Percentiles rank a stretch among this genome's conserved stretches.
These are phyloP conservation scores for Cricetomys ansorgei DNA, from an alignment of 2,113 vertebrate genomes.

Conservation along the genomic window DNA sequence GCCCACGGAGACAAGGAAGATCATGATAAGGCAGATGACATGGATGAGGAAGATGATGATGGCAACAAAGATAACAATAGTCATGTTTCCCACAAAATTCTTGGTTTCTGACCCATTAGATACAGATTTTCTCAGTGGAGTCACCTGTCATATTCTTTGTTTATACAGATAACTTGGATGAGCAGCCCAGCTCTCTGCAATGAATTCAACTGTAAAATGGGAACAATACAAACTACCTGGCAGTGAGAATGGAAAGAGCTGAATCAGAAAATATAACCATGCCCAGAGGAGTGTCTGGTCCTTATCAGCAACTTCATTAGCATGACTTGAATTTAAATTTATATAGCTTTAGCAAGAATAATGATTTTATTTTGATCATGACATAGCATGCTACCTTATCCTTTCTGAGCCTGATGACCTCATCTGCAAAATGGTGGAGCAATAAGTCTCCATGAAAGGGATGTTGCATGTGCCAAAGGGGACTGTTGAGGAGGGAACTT, in stretches of 20 bases:
- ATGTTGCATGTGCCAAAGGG: background rate
- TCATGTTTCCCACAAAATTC: constrained; percentile 7
- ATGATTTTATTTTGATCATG: background rate
- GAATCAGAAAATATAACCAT: background rate
- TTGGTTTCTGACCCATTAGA: constrained; percentile 26
- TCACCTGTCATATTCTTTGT: background rate
- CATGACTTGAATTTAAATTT: background rate
- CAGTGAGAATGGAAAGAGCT: background rate
- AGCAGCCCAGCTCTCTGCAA: background rate
- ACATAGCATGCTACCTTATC: background rate
- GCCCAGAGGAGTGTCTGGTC: background rate
- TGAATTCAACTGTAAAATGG: background rate
- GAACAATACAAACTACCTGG: background rate
- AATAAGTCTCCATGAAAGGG: background rate
- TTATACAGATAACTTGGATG: background rate
- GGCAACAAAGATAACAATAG: background rate
- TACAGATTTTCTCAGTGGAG: background rate
- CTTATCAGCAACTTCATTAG: background rate
- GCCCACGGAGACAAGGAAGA: background rate
- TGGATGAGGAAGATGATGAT: background rate
- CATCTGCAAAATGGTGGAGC: background rate
- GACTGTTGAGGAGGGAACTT: background rate
- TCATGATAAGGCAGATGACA: background rate
- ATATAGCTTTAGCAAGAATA: background rate
- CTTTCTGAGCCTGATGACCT: background rate